Evolutionary conservation across 2,797 vertebrate species (phyloP).

Genomic region (Steatocranus sp.): DNA sequence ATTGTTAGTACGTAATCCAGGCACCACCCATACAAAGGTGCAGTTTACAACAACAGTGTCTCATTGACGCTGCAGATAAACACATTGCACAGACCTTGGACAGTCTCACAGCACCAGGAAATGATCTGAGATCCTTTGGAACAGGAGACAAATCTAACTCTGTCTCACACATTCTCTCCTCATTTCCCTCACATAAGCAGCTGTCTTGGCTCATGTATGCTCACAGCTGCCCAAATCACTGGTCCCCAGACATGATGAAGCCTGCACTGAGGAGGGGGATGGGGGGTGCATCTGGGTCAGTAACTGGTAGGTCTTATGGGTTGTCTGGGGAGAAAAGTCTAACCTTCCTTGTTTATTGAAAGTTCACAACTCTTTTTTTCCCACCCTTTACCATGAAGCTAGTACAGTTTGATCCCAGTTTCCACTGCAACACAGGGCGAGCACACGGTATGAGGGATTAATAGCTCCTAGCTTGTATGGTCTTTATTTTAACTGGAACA

Average conservation of each 20-base stretch:
- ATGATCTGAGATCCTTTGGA: conserved; percentile 51
- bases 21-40: conserved; percentile 8
- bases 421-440: not conserved
- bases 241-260: conserved; percentile 60
- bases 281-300: conserved; percentile 67
- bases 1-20: not conserved
- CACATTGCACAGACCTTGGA: conserved; percentile 1
- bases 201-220: conserved; percentile 70
- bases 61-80: conserved; percentile 17
- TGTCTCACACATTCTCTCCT: conserved; percentile 56
- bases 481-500: conserved; percentile 4
- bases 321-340: conserved; percentile 7
- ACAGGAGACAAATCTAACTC: conserved; percentile 56
- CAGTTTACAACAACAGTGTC: conserved; percentile 6
- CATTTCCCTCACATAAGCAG: conserved; percentile 60
- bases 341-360: not conserved
- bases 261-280: conserved; percentile 20
- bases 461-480: not conserved
- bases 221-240: conserved; percentile 73
- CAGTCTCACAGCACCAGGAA: conserved; percentile 53
- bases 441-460: not conserved
- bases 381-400: not conserved
- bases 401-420: not conserved
- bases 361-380: not conserved
- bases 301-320: conserved; percentile 45